These are phyloP conservation scores for Acleris emargana DNA, from an alignment of 2,888 invertebrate genomes.

Conservation along the genomic window DNA sequence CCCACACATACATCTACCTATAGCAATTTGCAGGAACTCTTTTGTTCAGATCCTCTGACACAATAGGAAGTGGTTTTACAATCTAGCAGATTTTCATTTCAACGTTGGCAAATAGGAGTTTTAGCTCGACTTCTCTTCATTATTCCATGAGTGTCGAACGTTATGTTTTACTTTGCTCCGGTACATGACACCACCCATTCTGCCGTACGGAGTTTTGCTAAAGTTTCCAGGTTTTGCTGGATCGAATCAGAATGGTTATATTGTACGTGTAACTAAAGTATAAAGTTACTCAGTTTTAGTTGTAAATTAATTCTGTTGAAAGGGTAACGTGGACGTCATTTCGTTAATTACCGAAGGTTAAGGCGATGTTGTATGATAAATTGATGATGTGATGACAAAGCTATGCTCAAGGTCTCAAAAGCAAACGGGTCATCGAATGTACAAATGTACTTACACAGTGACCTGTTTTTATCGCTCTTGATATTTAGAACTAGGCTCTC, in stretches of 20 bases:
- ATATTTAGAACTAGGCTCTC: no score
- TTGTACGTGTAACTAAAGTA: not conserved
- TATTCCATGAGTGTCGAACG: constrained; percentile 17
- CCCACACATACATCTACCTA: not conserved
- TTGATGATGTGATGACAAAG: not conserved
- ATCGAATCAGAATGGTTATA: not conserved
- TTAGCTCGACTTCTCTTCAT: constrained; percentile 3
- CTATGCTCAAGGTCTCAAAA: no score
- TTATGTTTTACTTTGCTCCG: constrained; percentile 22
- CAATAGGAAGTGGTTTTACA: constrained; percentile 3
- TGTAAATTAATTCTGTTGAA: not conserved
- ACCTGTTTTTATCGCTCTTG: no score
- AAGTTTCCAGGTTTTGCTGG: not conserved
- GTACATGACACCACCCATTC: constrained; percentile 9
- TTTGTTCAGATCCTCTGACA: not conserved
- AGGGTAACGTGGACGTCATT: not conserved
- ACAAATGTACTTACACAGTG: no score
- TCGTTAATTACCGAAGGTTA: not conserved
- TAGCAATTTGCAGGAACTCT: not conserved
- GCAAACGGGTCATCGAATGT: no score
- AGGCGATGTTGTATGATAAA: constrained; percentile 3
- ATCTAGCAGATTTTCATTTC: constrained; percentile 2
- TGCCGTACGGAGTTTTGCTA: not conserved
- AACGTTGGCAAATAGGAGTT: constrained; percentile 1
- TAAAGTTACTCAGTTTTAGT: not conserved